Evolutionary conservation across 2,888 invertebrate genomes (phyloP).

Genomic region (Drosophila helvetica): DNA sequence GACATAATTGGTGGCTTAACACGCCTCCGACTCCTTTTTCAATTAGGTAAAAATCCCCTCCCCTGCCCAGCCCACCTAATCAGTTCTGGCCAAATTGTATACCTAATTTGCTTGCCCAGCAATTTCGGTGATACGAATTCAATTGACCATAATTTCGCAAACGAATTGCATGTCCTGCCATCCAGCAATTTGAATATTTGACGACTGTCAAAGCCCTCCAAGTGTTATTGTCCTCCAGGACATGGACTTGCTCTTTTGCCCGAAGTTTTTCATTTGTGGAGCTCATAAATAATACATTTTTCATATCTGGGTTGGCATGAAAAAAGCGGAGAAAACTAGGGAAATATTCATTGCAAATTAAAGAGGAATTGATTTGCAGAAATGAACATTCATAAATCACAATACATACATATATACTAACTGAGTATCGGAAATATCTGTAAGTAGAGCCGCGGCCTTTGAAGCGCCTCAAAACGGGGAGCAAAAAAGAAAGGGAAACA

Average conservation of each 20-base stretch:
- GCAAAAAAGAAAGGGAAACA: too few species aligned
- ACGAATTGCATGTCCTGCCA: conserved; percentile 49
- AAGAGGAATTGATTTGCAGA: neutral
- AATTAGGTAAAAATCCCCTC: conserved; percentile 67
- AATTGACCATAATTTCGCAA: conserved; percentile 57
- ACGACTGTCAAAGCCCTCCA: conserved; percentile 12
- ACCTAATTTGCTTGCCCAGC: conserved; percentile 27
- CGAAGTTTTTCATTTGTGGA: conserved; percentile 9
- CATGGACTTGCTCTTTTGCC: neutral
- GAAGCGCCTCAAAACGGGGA: neutral
- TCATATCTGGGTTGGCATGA: neutral
- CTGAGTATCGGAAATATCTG: too few species aligned
- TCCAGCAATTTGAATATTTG: conserved; percentile 47
- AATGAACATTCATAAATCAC: neutral
- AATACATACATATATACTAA: too few species aligned
- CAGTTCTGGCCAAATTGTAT: conserved; percentile 44
- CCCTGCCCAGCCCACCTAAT: too few species aligned
- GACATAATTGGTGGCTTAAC: conserved; percentile 67
- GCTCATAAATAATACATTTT: conserved; percentile 12
- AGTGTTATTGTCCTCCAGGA: conserved; percentile 42
- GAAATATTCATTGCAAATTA: neutral
- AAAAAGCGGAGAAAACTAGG: neutral
- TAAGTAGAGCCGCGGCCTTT: too few species aligned
- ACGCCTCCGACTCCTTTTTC: conserved; percentile 44
- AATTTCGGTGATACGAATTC: conserved; percentile 50